Evolutionary conservation across 2,113 vertebrate species (phyloP), one percentile per base, ranked within the genome.

Genomic region (Mobula birostris): DNA sequence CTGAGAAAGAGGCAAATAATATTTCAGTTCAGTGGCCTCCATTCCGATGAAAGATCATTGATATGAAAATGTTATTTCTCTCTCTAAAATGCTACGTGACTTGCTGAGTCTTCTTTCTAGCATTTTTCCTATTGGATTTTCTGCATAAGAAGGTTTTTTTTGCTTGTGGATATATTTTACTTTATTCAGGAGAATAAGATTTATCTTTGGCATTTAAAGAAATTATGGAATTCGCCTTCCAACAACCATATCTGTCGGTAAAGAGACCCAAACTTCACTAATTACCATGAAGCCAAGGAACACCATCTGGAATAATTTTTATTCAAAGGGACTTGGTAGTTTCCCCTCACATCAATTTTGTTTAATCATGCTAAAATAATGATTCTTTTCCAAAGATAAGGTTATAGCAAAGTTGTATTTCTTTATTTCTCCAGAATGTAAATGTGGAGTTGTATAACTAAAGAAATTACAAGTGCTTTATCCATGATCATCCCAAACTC

Each of bases 251-350:
- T 96, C 95, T 96, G 96, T 99, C 98, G 0, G 99, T 98, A 32
- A 99, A 68, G 88, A 98, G 97, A 90, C 99, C 99, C 98, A 96
- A 14, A 97, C 85, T 9, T 97, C 96, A 29, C 99, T 99, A 96
- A 97, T 98, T 0, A 98, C 24, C 98, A 99, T 99, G 96, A 98
- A 99, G 94, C 98, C 98, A 27, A 99, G 96, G 95, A 99, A 99
- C 96, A 99, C 98, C 97, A 99, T 99, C 99, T 99, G 95, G 14
- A 90, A 90, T 85, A 27, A 15, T 40, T 27, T 15, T 76, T 68
- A 17, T 82, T 68, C 12, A 7, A 90, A 66, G 29, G 82, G 32
- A 68, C 27, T 58, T 66, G 63, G 63, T 74, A 24, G 17, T 66
- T 58, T 40, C 2, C 79, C 17, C n/a, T 94, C n/a, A 29, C 27